These are phyloP conservation scores for Amiota communis DNA, from an alignment of 2,888 invertebrate species.

Conservation along the genomic window DNA sequence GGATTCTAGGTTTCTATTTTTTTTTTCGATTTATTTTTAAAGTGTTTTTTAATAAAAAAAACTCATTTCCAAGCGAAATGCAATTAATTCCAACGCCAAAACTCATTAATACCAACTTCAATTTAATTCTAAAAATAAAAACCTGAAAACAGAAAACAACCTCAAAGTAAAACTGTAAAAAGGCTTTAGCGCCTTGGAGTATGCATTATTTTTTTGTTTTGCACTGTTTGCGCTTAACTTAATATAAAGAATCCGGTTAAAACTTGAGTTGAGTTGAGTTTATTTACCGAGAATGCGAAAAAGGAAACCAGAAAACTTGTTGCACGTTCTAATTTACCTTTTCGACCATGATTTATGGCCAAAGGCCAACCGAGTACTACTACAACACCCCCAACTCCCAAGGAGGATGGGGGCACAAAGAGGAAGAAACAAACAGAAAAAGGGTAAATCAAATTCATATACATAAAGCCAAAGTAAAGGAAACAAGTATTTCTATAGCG, in stretches of 20 bases:
- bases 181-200: not conserved
- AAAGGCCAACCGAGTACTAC: slow-evolving; percentile 47
- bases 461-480: slow-evolving; percentile 31
- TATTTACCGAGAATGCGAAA: not conserved
- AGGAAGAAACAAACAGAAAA: not conserved
- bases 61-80: slow-evolving; percentile 43
- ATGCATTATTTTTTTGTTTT: slow-evolving; percentile 41
- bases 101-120: slow-evolving; percentile 55
- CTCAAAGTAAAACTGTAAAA: slow-evolving; percentile 7
- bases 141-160: not conserved
- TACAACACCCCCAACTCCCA: not conserved
- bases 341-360: slow-evolving; percentile 64
- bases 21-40: too few species aligned
- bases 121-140: not conserved
- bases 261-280: slow-evolving; percentile 26
- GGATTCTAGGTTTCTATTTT: too few species aligned
- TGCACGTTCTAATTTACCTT: slow-evolving; percentile 55
- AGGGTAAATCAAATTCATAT: slow-evolving; percentile 12
- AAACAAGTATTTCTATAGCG: slow-evolving; percentile 65
- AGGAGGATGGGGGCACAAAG: not conserved
- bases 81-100: slow-evolving; percentile 65
- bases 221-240: too few species aligned
- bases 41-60: too few species aligned
- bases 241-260: slow-evolving; percentile 21
- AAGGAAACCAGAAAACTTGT: slow-evolving; percentile 28